Evolutionary conservation across 2,888 invertebrate genomes (phyloP).

Genomic region (Ganaspis brasiliensis): DNA sequence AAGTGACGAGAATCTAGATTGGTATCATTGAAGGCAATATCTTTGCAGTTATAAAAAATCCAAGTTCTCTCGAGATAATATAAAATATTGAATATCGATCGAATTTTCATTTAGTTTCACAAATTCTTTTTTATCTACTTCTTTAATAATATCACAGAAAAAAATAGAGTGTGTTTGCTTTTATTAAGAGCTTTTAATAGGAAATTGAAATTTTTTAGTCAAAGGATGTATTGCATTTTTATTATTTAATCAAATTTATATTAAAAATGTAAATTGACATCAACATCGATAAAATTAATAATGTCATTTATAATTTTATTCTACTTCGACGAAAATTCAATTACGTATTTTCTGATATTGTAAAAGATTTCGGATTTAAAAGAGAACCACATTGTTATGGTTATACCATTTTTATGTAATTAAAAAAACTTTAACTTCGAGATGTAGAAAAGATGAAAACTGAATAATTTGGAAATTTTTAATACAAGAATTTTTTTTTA

Average conservation of each 20-base stretch:
- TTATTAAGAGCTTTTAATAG: not conserved
- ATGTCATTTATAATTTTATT: too few species aligned
- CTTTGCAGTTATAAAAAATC: conserved; percentile 15
- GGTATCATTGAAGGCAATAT: conserved; percentile 10
- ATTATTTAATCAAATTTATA: not conserved
- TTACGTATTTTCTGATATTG: too few species aligned
- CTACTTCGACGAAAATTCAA: too few species aligned
- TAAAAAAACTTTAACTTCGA: too few species aligned
- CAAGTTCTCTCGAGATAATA: conserved; percentile 8
- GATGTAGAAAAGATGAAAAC: too few species aligned
- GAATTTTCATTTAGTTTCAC: conserved; percentile 8
- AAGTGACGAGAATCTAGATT: conserved; percentile 35
- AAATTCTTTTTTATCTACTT: not conserved
- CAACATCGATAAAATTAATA: too few species aligned
- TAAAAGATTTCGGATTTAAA: too few species aligned
- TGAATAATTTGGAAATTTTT: too few species aligned
- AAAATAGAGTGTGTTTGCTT: not conserved
- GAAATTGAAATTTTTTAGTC: not conserved
- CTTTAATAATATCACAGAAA: not conserved
- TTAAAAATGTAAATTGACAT: not conserved
- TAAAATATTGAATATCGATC: conserved; percentile 20
- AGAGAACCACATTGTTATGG: too few species aligned
- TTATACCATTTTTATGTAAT: too few species aligned
- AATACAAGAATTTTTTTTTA: too few species aligned
- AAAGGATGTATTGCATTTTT: not conserved